phyloP scores from a whole-genome alignment of 2,888 invertebrate genomes.

The Eubasilissa splendida region DNA sequence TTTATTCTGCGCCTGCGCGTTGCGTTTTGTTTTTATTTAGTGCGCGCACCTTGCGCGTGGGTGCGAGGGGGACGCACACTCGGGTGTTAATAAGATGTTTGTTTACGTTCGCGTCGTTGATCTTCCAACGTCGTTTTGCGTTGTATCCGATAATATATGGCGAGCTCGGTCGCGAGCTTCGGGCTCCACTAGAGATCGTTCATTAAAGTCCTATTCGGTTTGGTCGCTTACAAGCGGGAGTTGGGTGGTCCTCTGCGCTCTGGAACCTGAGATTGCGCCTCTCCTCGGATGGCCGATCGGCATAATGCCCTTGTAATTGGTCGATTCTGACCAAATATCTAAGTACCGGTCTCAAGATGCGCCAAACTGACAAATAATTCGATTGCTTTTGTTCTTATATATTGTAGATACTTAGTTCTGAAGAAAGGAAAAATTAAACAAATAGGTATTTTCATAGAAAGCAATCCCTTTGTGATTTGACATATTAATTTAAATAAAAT shows the following conservation, averaged over 20 bases:
- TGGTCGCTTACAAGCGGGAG: slow-evolving; percentile 43
- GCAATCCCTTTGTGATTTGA: too few species aligned
- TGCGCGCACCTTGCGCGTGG: slow-evolving; percentile 52
- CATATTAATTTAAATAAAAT: too few species aligned
- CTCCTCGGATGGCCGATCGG: not conserved
- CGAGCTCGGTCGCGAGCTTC: slow-evolving; percentile 42
- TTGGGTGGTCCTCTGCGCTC: slow-evolving; percentile 50
- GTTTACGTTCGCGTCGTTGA: slow-evolving; percentile 59
- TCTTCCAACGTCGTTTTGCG: slow-evolving; percentile 50
- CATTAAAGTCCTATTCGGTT: slow-evolving; percentile 57
- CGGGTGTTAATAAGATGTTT: slow-evolving; percentile 59
- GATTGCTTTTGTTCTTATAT: too few species aligned
- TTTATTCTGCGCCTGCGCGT: slow-evolving; percentile 48
- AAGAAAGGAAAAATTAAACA: too few species aligned
- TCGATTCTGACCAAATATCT: too few species aligned
- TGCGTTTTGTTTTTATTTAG: slow-evolving; percentile 54
- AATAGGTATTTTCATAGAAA: too few species aligned
- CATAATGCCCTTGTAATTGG: too few species aligned
- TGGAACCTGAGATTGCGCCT: slow-evolving; percentile 1
- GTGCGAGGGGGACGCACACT: slow-evolving; percentile 43
- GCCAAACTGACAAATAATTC: too few species aligned
- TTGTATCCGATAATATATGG: slow-evolving; percentile 40
- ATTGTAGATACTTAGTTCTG: too few species aligned
- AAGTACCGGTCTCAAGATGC: too few species aligned
- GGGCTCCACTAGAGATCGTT: slow-evolving; percentile 54